These are phyloP conservation scores for Anableps anableps DNA, from an alignment of 2,797 vertebrate genomes.

Conservation along the genomic window DNA sequence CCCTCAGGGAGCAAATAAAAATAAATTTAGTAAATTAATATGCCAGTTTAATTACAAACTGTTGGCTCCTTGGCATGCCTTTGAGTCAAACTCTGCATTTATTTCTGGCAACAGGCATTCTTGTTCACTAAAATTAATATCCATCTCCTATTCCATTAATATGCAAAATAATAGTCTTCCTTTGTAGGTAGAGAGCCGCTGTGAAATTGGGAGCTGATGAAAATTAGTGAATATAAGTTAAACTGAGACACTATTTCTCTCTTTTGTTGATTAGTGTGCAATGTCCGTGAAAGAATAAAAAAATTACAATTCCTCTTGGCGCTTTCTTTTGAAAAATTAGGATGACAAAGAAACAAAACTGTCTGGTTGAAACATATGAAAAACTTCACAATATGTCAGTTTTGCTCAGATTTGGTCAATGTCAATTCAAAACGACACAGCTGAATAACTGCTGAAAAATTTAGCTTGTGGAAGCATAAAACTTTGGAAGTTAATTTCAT, in stretches of 20 bases:
- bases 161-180: conserved; percentile 17
- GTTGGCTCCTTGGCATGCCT: conserved; percentile 17
- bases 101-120: conserved; percentile 13
- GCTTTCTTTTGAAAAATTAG: conserved; percentile 8
- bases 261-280: conserved; percentile 41
- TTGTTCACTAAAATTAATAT: conserved; percentile 34
- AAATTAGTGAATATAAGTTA: conserved; percentile 32
- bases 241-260: conserved; percentile 34
- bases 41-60: conserved; percentile 33
- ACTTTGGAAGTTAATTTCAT: conserved; percentile 3
- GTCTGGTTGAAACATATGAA: conserved; percentile 27
- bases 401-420: conserved; percentile 4
- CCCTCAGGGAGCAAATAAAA: not conserved
- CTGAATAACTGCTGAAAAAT: conserved; percentile 10
- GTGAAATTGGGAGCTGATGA: conserved; percentile 24
- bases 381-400: conserved; percentile 24
- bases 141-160: conserved; percentile 17
- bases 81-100: conserved; percentile 27
- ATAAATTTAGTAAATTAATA: conserved; percentile 15
- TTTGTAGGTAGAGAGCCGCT: conserved; percentile 14
- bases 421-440: conserved; percentile 2
- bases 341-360: not conserved
- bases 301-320: conserved; percentile 24
- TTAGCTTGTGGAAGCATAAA: not conserved
- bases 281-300: conserved; percentile 36